phyloP scores from a whole-genome alignment of 1,140 invertebrate genomes.

The Ceratina japonica region DNA sequence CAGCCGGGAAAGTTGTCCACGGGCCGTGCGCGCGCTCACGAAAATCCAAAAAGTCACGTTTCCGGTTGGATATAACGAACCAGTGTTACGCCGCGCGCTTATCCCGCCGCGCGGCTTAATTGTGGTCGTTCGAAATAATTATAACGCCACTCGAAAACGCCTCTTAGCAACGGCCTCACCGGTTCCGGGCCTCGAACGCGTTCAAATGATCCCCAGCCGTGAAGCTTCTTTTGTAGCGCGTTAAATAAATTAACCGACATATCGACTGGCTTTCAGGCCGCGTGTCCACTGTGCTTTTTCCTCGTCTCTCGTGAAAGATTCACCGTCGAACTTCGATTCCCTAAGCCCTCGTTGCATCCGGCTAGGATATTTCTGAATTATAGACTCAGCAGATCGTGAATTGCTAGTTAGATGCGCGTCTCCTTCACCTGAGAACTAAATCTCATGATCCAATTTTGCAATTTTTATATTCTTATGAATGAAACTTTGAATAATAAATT shows the following conservation, averaged over 20 bases:
- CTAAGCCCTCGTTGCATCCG: slow-evolving; percentile 2
- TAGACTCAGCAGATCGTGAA: not conserved
- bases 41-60: slow-evolving; percentile 67
- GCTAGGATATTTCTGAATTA: slow-evolving; percentile 57
- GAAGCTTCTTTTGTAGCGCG: not conserved
- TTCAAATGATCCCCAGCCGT: not conserved
- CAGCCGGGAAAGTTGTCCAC: not conserved
- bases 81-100: slow-evolving; percentile 36
- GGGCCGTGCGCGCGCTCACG: slow-evolving; percentile 28
- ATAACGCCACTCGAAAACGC: slow-evolving; percentile 41
- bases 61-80: slow-evolving; percentile 54
- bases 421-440: slow-evolving; percentile 6
- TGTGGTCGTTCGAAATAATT: slow-evolving; percentile 53
- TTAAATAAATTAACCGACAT: slow-evolving; percentile 38
- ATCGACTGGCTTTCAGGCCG: not conserved
- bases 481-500: too few relatives aligned
- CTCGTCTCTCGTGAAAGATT: slow-evolving; percentile 45
- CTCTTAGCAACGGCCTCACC: not conserved
- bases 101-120: slow-evolving; percentile 54
- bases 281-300: slow-evolving; percentile 15
- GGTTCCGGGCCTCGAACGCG: not conserved
- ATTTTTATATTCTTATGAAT: too few relatives aligned
- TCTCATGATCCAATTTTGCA: too few relatives aligned
- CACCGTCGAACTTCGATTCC: slow-evolving; percentile 32
- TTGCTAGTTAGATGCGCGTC: too few relatives aligned